Base-by-base conservation (phyloP, 37 sponge, comb jelly and placozoan genomes). In the Eunapius fragilis region DNA sequence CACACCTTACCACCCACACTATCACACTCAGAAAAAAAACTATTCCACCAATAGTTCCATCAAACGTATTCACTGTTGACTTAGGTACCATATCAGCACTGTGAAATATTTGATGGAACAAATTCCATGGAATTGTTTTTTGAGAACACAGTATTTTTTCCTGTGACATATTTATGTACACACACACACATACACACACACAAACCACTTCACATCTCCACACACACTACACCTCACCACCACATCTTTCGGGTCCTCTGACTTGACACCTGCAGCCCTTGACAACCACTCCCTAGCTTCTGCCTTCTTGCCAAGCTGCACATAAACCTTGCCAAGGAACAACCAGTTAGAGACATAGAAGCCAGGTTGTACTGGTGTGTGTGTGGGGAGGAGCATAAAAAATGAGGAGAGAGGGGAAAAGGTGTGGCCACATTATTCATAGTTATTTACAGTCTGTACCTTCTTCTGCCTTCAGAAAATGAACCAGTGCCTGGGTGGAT, bases 281-380 rank as follows among this genome's bases (percentile, higher is more conserved):
- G 37, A 11, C n/a, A 92, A 82, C 95, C 95, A 95, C 27, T 85
- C 68, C 47, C 35, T 87, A 0, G 95, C 95, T 48, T 95, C 81
- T 22, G 68, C 86, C 69, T 84, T 84, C 31, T 95, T 47, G 25
- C 87, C 87, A 30, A 89, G 72, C 25, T 85, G 50, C 14, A 70
- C 37, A 69, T 89, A 36, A 5, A 85, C 80, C 77, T 92, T 92
- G 26, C 90, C 95, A 25, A 95, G 80, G 47, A 37, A 91, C 72
- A 95, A 72, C 87, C 83, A 84, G 84, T 95, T 95, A 34, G 75
- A 75, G 67, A 69, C 38, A 69, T 80, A 95, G 72, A 79, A 87
- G 23, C 80, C 85, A 28, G 93, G 90, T 0, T 79, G 69, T 22
- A 74, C 90, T 82, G 77, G 23, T 70, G 27, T 5, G 34, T 2